Percentiles rank a stretch among this genome's conserved stretches.
Evolutionary conservation across 2,797 vertebrate species (phyloP).

Genomic region (Neosilurus mollespiculum): DNA sequence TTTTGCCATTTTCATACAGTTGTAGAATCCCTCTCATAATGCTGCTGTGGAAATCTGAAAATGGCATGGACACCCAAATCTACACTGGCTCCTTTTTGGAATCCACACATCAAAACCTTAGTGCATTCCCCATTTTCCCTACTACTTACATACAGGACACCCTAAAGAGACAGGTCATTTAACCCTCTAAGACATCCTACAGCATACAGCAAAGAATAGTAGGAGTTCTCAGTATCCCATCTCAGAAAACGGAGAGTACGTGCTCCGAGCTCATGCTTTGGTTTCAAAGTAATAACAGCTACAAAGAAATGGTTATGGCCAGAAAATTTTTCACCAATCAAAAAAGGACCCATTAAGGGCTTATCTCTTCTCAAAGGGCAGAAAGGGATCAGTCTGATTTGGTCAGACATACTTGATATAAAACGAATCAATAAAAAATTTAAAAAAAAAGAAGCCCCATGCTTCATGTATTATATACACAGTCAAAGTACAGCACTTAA

Average conservation of each 20-base stretch:
- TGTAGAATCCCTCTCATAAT: neutral
- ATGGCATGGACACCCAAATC: neutral
- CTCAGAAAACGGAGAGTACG: neutral
- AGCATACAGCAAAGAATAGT: neutral
- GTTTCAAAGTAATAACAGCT: neutral
- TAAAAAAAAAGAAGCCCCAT: neutral
- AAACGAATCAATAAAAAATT: too few relatives aligned
- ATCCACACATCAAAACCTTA: neutral
- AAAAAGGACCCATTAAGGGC: neutral
- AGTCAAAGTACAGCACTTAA: neutral
- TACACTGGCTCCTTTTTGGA: neutral
- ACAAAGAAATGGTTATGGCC: neutral
- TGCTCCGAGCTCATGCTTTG: neutral
- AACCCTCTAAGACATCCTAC: neutral
- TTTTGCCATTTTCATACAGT: neutral
- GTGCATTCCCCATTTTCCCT: neutral
- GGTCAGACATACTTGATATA: too few relatives aligned
- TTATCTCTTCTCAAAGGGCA: neutral
- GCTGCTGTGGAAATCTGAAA: neutral
- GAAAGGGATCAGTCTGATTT: neutral
- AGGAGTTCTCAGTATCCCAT: neutral
- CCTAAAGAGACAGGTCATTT: neutral
- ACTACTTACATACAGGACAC: too few relatives aligned
- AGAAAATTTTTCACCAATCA: neutral
- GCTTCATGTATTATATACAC: neutral